Percentiles rank a stretch among this genome's conserved stretches.
Conservation (phyloP, 2,888 invertebrate genomes). For the Dryococelus australis region DNA sequence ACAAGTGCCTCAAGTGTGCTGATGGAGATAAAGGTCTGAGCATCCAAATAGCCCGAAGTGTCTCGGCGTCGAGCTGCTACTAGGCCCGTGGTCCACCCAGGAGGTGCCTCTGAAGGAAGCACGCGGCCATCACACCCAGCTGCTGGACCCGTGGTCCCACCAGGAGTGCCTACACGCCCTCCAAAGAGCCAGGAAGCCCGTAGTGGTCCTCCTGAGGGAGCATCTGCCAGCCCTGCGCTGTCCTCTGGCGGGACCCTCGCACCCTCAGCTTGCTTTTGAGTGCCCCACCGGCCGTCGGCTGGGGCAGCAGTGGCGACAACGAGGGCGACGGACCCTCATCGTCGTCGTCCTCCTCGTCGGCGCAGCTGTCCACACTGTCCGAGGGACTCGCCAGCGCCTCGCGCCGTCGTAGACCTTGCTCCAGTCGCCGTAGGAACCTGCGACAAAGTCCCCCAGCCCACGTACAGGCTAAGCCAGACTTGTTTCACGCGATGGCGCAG, state of each 20-base stretch:
- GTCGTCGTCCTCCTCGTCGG: conserved; percentile 37
- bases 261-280: not conserved
- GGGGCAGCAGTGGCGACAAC: conserved; percentile 33
- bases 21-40: too few species aligned
- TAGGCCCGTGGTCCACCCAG: too few species aligned
- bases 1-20: too few species aligned
- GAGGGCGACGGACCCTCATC: conserved; percentile 34
- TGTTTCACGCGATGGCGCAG: too few species aligned
- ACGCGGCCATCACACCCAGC: too few species aligned
- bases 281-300: not conserved
- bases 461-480: too few species aligned
- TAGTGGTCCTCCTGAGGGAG: not conserved
- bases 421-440: conserved; percentile 75
- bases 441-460: conserved; percentile 1
- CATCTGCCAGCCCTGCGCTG: not conserved
- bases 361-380: conserved; percentile 60
- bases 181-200: not conserved
- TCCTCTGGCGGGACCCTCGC: not conserved
- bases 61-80: too few species aligned
- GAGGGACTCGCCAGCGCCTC: conserved; percentile 64
- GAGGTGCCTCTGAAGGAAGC: too few species aligned
- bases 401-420: conserved; percentile 73
- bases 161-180: not conserved
- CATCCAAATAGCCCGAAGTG: too few species aligned
- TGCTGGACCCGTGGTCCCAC: not conserved